phyloP scores from a whole-genome alignment of 2,888 invertebrate species.

The Dynastes hyllus region DNA sequence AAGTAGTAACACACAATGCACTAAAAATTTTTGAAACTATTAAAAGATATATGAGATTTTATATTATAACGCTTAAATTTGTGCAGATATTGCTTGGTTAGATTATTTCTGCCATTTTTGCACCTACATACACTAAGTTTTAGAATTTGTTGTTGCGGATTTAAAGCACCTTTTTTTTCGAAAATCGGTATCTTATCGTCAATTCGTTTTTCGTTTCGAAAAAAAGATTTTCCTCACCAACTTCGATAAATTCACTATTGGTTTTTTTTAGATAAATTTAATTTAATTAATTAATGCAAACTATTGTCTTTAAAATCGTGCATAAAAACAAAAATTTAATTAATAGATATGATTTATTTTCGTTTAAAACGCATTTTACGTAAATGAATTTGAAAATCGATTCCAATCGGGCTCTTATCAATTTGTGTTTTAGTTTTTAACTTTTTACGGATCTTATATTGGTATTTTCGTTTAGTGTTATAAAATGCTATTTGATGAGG shows the following conservation, averaged over 20 bases:
- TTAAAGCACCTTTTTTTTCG: slow-evolving; percentile 12
- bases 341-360: too few species aligned
- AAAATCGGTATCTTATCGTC: neutral
- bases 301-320: too few species aligned
- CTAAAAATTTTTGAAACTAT: neutral
- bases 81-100: too few species aligned
- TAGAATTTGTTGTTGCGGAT: neutral
- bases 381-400: neutral
- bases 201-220: neutral
- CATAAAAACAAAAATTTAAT: too few species aligned
- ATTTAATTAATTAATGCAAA: too few species aligned
- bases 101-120: slow-evolving; percentile 11
- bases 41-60: neutral
- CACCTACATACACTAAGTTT: neutral
- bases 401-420: neutral
- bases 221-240: slow-evolving; percentile 13
- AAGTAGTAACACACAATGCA: slow-evolving; percentile 7
- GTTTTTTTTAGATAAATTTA: neutral
- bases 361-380: too few species aligned
- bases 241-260: slow-evolving; percentile 1
- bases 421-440: neutral
- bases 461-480: neutral
- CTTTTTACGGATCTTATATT: neutral
- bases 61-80: neutral
- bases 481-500: slow-evolving; percentile 17